phyloP scores from a whole-genome alignment of 2,888 invertebrate species.

The Chrysolina americana region DNA sequence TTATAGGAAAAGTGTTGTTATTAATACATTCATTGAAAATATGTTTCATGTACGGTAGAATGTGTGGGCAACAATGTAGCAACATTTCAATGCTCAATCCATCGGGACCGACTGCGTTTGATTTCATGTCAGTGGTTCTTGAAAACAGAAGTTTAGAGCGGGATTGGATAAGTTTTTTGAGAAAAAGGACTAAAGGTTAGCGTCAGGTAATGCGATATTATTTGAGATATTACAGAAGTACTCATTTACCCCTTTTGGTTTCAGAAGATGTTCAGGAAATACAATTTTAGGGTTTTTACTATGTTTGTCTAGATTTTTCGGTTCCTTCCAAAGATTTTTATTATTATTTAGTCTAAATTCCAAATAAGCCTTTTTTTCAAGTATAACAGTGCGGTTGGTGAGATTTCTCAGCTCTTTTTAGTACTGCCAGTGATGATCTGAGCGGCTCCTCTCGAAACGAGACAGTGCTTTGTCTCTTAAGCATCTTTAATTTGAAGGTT shows the following conservation, averaged over 20 bases:
- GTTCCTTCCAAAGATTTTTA: background rate
- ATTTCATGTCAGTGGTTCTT: background rate
- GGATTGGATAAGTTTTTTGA: background rate
- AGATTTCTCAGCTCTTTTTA: no score
- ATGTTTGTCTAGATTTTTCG: background rate
- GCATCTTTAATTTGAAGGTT: no score
- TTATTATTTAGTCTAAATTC: slow-evolving; percentile 8
- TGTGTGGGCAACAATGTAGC: background rate
- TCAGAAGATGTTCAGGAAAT: background rate
- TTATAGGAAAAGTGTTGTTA: background rate
- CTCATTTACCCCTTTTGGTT: background rate
- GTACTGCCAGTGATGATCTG: no score
- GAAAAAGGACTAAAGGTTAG: background rate
- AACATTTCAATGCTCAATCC: background rate
- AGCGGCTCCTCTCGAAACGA: no score
- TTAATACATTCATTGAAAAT: slow-evolving; percentile 15
- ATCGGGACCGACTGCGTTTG: slow-evolving; percentile 8
- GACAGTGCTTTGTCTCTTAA: no score
- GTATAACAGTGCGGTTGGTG: no score
- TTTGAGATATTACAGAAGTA: background rate
- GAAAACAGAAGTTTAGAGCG: background rate
- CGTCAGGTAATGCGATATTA: background rate
- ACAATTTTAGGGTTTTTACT: background rate
- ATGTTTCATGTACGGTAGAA: no score
- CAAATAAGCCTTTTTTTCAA: background rate